A percentile compares a stretch with the other conserved stretches of the same genome.
Conservation (phyloP, 2,113 vertebrate species). For the Entelurus aequoreus region DNA sequence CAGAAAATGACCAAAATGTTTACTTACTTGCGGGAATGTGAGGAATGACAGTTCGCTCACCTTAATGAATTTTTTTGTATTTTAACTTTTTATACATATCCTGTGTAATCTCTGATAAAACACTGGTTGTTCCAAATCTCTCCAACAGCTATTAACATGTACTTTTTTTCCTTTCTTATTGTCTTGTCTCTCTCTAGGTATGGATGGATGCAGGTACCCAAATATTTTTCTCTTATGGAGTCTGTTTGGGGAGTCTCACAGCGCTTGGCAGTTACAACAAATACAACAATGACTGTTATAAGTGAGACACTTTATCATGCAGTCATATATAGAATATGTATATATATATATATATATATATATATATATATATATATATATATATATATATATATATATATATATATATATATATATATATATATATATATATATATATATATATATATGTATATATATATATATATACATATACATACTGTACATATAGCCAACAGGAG, state of each 20-base stretch:
- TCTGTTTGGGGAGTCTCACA: slow-evolving; percentile 88
- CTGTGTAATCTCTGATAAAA: background rate
- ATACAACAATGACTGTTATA: slow-evolving; percentile 94
- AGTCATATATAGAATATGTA: background rate
- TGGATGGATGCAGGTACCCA: slow-evolving; percentile 95
- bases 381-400: too few species aligned
- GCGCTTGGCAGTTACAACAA: slow-evolving; percentile 94
- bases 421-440: too few species aligned
- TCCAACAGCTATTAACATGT: background rate
- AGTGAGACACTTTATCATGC: slow-evolving; percentile 67
- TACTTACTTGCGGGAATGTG: too few species aligned
- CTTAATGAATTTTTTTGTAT: background rate
- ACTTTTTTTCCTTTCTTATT: background rate
- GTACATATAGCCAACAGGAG: slow-evolving; percentile 2
- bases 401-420: too few species aligned
- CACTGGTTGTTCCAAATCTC: too few species aligned
- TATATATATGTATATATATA: too few species aligned
- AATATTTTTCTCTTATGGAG: slow-evolving; percentile 91
- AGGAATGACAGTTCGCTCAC: too few species aligned
- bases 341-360: too few species aligned
- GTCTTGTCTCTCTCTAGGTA: slow-evolving; percentile 67
- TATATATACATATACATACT: background rate
- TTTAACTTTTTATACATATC: background rate
- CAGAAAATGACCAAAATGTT: too few species aligned
- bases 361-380: too few species aligned